Evolutionary conservation across 2,797 vertebrate genomes (phyloP).

Genomic region (Macrochelys suwanniensis): DNA sequence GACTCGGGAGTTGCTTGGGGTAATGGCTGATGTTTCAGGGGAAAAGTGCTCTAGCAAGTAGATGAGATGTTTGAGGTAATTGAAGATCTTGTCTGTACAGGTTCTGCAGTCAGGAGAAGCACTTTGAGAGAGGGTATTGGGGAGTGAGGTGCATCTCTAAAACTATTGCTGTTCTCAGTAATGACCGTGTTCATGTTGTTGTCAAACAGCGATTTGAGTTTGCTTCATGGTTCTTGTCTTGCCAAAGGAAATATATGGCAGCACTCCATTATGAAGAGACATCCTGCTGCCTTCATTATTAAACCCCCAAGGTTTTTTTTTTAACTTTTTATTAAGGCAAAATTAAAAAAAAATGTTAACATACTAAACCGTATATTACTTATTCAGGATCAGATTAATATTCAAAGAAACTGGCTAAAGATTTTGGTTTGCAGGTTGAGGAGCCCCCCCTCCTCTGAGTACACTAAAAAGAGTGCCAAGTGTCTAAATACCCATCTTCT

Average conservation of each 20-base stretch:
- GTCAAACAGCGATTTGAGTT: background rate
- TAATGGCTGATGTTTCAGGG: background rate
- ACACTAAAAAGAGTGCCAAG: background rate
- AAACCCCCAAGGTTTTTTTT: background rate
- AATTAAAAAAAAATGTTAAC: background rate
- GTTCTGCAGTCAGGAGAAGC: background rate
- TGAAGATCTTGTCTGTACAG: background rate
- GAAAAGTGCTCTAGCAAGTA: accelerated
- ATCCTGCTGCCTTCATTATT: background rate
- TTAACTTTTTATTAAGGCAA: background rate
- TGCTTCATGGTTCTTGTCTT: background rate
- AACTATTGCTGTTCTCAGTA: background rate
- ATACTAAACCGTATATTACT: background rate
- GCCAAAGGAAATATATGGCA: background rate
- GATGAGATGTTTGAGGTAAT: background rate
- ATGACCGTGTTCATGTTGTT: background rate
- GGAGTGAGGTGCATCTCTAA: background rate
- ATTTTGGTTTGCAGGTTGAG: background rate
- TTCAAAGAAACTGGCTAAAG: background rate
- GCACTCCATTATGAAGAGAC: background rate
- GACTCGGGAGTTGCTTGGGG: background rate
- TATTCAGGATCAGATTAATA: background rate
- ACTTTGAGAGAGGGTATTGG: background rate
- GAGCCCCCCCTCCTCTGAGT: background rate
- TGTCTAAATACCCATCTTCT: background rate